These are phyloP conservation scores for Australoheros facetus DNA, from an alignment of 2,797 vertebrate genomes.

Conservation along the genomic window DNA sequence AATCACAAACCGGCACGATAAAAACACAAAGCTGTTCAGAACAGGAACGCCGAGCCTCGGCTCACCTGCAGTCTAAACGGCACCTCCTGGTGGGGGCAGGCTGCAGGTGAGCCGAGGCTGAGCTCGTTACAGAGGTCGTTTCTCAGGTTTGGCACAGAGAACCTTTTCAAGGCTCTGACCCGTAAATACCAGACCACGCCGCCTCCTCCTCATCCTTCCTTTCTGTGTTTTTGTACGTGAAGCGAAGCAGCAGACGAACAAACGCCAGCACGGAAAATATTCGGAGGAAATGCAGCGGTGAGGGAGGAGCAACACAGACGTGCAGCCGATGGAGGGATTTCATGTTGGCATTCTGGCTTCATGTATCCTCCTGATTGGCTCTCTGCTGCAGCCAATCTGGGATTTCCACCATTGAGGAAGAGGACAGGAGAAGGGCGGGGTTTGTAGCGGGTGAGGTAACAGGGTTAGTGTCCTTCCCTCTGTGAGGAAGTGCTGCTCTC, in stretches of 20 bases:
- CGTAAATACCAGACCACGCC: conserved; percentile 46
- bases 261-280: neutral
- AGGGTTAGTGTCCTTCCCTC: conserved; percentile 38
- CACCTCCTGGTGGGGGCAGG: neutral
- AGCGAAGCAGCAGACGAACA: neutral
- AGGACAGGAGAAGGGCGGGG: conserved; percentile 10
- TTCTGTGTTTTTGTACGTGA: neutral
- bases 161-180: conserved; percentile 61
- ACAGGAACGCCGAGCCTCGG: conserved; percentile 5
- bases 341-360: conserved; percentile 56
- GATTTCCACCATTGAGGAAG: conserved; percentile 66
- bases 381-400: conserved; percentile 47
- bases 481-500: conserved; percentile 21
- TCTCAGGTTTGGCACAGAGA: conserved; percentile 39
- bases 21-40: conserved; percentile 45
- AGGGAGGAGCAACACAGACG: neutral
- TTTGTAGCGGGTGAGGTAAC: neutral
- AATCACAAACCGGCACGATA: conserved; percentile 10
- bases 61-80: neutral
- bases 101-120: conserved; percentile 19
- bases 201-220: neutral
- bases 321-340: conserved; percentile 32
- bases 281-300: neutral
- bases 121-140: conserved; percentile 26
- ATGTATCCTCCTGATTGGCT: conserved; percentile 60